These are phyloP conservation scores for Drosophila atroscutellata DNA, from an alignment of 2,888 invertebrate genomes.

Conservation along the genomic window DNA sequence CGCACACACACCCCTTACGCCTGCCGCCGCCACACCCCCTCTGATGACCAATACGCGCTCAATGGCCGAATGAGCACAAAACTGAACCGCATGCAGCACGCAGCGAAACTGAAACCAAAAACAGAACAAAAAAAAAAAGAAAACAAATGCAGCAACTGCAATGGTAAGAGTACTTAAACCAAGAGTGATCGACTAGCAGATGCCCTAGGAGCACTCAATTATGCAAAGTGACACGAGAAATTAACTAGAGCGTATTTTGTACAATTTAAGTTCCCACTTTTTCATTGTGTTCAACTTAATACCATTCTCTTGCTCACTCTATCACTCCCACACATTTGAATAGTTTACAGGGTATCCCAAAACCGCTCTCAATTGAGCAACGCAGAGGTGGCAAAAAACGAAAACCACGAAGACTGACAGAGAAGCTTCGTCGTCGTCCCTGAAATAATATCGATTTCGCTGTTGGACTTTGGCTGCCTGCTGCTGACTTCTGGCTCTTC, in stretches of 20 bases:
- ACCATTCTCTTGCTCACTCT: neutral
- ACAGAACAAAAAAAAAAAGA: slow-evolving; percentile 12
- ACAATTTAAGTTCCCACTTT: neutral
- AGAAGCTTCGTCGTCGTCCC: slow-evolving; percentile 68
- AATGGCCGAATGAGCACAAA: slow-evolving; percentile 70
- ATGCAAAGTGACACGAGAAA: neutral
- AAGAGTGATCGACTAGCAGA: neutral
- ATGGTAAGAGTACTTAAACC: neutral
- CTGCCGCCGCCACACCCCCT: neutral
- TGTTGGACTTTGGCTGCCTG: slow-evolving; percentile 57
- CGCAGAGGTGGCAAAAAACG: slow-evolving; percentile 31
- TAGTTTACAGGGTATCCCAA: slow-evolving; percentile 6
- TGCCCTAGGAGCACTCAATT: neutral
- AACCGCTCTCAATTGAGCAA: neutral
- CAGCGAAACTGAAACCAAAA: slow-evolving; percentile 35
- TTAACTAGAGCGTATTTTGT: neutral
- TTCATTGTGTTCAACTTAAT: neutral
- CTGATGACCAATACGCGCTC: slow-evolving; percentile 39
- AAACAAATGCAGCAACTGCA: neutral
- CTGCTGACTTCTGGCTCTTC: slow-evolving; percentile 26
- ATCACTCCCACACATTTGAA: neutral
- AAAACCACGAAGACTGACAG: slow-evolving; percentile 21
- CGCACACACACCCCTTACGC: slow-evolving; percentile 3
- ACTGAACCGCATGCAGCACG: slow-evolving; percentile 60
- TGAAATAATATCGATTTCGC: slow-evolving; percentile 79